Evolutionary conservation across 1,140 invertebrate genomes (phyloP).

Genomic region (Triops longicaudatus): DNA sequence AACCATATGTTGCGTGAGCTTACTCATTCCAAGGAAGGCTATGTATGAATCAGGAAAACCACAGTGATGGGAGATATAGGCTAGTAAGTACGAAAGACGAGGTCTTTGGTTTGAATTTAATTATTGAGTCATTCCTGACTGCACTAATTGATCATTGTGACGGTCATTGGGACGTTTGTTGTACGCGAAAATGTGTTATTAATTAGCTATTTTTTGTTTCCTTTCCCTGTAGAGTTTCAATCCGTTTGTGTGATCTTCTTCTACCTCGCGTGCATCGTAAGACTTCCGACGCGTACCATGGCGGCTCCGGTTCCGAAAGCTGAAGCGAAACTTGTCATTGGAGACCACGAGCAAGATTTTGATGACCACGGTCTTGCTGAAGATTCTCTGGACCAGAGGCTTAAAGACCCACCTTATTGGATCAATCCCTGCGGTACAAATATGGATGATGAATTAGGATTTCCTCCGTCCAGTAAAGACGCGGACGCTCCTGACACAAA

Average conservation of each 20-base stretch:
- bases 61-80: background rate
- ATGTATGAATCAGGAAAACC: conserved; percentile 9
- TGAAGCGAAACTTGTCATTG: background rate
- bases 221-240: background rate
- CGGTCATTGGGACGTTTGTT: background rate
- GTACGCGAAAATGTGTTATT: background rate
- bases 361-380: background rate
- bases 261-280: background rate
- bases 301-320: background rate
- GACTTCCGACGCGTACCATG: conserved; percentile 3
- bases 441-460: background rate
- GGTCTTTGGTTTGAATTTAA: background rate
- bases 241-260: background rate
- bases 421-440: background rate
- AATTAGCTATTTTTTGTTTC: background rate
- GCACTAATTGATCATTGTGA: no score
- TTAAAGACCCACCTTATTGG: background rate
- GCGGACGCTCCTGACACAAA: background rate
- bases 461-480: background rate
- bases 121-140: background rate
- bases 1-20: background rate
- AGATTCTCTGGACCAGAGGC: background rate
- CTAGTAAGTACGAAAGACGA: background rate
- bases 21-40: background rate
- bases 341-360: background rate